Evolutionary conservation across 2,888 invertebrate genomes (phyloP), one percentile per base, ranked within the genome.

Genomic region (Hermaeophaga mercurialis): DNA sequence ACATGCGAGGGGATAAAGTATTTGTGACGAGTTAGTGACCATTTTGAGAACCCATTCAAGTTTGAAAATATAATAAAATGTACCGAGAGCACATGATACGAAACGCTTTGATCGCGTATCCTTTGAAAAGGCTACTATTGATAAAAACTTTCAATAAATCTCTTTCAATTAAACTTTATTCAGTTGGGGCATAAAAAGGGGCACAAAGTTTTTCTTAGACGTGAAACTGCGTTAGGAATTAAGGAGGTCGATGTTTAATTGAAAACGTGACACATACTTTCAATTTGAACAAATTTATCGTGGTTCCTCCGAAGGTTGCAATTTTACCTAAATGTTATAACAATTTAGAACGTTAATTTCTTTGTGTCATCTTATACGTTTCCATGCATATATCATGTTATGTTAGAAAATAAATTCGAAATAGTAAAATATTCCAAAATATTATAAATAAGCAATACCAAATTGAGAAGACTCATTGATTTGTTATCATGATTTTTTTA

Each of bases 161-260:
- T 36, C 36, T 17, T 36, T 36, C 15, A 36, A 36, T 36, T 36
- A 36, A 36, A 36, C 17, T 36, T 36, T 36, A 36, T 17, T 36
- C 36, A 36, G 36, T 17, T 36, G 36, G 36, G 17, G 15, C 17
- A 36, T 36, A 15, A 36, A 36, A 36, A 36, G 36, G 36, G 17
- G 15, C 17, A 8, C 15, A 34, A 36, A 17, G 15, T 17, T 36
- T 17, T 36, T 36, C 36, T 36, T 5, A 3, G 12, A 2, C 31
- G 31, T 12, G 12, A 31, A 31, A 11, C 12, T 26, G 26, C 26
- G 4, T 26, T 31, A 31, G 12, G 31, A 31, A 31, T 31, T 31
- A 31, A 31, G 31, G 12, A 31, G 31, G 6, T 26, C 26, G 26
- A 2, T 22, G n/a, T 28, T 28, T 28, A 28, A 28, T 28, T 28